These are phyloP conservation scores for Acanthopagrus latus DNA, from an alignment of 2,797 vertebrate species.

Conservation along the genomic window DNA sequence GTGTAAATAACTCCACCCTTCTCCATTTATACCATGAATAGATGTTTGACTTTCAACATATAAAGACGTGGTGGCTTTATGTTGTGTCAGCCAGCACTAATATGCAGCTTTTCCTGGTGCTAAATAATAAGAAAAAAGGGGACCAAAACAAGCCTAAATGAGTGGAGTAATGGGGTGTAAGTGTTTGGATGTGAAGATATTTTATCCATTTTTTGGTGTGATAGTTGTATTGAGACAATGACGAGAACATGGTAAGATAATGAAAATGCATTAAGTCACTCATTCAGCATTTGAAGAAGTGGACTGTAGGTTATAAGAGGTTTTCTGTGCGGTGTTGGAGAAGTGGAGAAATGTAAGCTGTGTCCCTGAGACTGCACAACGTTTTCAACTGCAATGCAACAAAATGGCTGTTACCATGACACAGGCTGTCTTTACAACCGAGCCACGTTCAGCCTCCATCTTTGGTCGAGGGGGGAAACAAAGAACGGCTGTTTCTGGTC, in stretches of 20 bases:
- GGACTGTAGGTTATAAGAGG: background rate
- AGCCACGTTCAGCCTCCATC: constrained; percentile 77
- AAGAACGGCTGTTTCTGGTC: constrained; percentile 32
- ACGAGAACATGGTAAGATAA: background rate
- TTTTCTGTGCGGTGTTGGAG: background rate
- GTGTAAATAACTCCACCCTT: constrained; percentile 70
- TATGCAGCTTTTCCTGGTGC: constrained; percentile 10
- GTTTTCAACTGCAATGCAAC: constrained; percentile 62
- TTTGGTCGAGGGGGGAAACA: constrained; percentile 71
- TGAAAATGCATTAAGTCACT: background rate
- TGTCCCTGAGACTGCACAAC: constrained; percentile 21
- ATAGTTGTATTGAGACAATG: constrained; percentile 7
- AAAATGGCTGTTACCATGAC: constrained; percentile 80
- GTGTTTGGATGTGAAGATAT: constrained; percentile 5
- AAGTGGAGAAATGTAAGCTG: constrained; percentile 6
- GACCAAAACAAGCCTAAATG: background rate
- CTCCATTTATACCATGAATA: constrained; percentile 41
- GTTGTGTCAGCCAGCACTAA: constrained; percentile 38
- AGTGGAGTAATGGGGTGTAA: constrained; percentile 17
- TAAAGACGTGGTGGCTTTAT: constrained; percentile 53
- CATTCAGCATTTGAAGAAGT: background rate
- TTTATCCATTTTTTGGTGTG: constrained; percentile 6
- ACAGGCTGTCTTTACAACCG: constrained; percentile 60
- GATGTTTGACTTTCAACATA: constrained; percentile 42
- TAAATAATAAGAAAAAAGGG: background rate